A percentile compares a stretch with the other conserved stretches of the same genome.
Evolutionary conservation across 2,113 vertebrate species (phyloP).

Genomic region (Ranitomeya variabilis): DNA sequence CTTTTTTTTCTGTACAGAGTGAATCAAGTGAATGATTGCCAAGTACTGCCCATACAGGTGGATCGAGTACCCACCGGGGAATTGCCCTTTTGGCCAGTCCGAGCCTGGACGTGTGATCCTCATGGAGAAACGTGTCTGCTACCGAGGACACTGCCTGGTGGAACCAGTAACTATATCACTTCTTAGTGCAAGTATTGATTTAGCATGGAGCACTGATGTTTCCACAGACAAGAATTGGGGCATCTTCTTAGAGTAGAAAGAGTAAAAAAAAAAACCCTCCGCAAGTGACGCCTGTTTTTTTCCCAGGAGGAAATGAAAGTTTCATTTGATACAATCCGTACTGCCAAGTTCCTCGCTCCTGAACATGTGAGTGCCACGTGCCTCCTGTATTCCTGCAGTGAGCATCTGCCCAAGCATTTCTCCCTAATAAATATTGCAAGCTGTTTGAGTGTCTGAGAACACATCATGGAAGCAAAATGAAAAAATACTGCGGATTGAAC

Average conservation of each 20-base stretch:
- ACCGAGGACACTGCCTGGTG: neutral
- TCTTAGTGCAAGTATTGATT: neutral
- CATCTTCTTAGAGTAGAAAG: slow-evolving; percentile 1
- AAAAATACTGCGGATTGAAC: neutral
- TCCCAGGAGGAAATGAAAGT: slow-evolving; percentile 48
- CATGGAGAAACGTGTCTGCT: neutral
- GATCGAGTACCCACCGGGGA: too few relatives aligned
- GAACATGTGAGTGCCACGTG: slow-evolving; percentile 49
- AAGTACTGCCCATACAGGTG: too few relatives aligned
- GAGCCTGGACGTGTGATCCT: too few relatives aligned
- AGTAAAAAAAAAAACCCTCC: neutral
- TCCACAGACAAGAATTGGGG: slow-evolving; percentile 1
- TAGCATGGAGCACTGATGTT: neutral
- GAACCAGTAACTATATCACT: neutral
- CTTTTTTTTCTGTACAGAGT: too few relatives aligned
- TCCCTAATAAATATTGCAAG: slow-evolving; percentile 55
- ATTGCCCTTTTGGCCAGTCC: too few relatives aligned
- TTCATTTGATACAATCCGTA: slow-evolving; percentile 50
- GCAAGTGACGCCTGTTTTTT: slow-evolving; percentile 20
- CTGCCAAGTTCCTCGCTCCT: slow-evolving; percentile 46
- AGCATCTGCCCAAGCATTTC: slow-evolving; percentile 52
- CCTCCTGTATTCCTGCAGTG: slow-evolving; percentile 48
- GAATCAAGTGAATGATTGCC: too few relatives aligned
- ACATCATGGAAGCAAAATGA: slow-evolving; percentile 26
- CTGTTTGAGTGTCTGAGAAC: slow-evolving; percentile 42